These are phyloP conservation scores for Prionailurus viverrinus DNA, from an alignment of 2,113 vertebrate species.

Conservation along the genomic window DNA sequence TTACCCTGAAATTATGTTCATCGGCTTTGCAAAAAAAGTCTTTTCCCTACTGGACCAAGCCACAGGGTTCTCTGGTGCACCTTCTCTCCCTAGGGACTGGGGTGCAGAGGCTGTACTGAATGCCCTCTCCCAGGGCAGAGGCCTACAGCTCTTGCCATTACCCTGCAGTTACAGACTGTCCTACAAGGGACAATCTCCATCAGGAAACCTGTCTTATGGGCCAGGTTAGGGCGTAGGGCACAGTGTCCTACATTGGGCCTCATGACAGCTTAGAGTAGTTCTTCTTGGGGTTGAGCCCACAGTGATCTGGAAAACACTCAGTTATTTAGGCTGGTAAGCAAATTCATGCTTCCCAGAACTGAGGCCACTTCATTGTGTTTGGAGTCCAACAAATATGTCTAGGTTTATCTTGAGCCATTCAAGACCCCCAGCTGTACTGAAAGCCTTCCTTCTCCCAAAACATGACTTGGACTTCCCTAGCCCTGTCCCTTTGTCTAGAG, in stretches of 20 bases:
- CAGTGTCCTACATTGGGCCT: fast-evolving
- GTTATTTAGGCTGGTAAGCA: fast-evolving
- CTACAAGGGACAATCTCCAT: neutral
- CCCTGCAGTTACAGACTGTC: neutral
- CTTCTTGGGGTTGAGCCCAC: fast-evolving
- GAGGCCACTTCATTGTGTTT: neutral
- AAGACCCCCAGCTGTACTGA: neutral
- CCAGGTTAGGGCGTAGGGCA: no score
- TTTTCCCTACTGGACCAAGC: neutral
- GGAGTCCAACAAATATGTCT: neutral
- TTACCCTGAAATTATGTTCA: conserved; percentile 60
- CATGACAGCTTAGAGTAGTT: neutral
- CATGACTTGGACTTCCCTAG: no score
- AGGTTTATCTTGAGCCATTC: neutral
- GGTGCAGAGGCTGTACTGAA: neutral
- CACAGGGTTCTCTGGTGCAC: neutral
- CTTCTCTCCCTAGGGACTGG: neutral
- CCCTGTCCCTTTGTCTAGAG: neutral
- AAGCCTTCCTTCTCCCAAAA: neutral
- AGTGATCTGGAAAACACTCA: neutral
- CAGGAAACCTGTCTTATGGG: neutral
- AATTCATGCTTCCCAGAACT: neutral
- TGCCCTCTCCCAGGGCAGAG: neutral
- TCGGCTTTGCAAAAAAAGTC: conserved; percentile 4
- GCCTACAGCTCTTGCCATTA: neutral